A percentile compares a stretch with the other conserved stretches of the same genome.
These are phyloP conservation scores for Ditula angustiorana DNA, from an alignment of 2,888 invertebrate species.

Conservation along the genomic window DNA sequence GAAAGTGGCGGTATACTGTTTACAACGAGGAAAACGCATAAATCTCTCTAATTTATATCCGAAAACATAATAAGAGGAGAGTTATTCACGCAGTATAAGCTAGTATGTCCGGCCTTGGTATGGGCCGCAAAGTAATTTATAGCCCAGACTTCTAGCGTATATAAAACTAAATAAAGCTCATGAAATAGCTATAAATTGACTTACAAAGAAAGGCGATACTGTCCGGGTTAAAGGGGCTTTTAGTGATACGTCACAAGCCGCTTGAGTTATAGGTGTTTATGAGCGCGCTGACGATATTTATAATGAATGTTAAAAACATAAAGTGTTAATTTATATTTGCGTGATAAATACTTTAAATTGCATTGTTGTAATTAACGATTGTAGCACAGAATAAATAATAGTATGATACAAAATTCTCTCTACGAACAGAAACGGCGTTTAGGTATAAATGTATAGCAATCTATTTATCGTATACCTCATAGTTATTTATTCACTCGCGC, in stretches of 20 bases:
- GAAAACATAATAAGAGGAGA: constrained; percentile 82
- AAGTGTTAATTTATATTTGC: constrained; percentile 19
- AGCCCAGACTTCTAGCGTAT: constrained; percentile 71
- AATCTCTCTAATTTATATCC: constrained; percentile 83
- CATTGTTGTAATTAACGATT: background rate
- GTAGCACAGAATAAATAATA: too few relatives aligned
- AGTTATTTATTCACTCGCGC: too few relatives aligned
- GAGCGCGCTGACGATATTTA: constrained; percentile 31
- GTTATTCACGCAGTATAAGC: constrained; percentile 71
- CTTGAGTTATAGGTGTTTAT: constrained; percentile 35
- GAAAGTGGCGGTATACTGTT: constrained; percentile 61
- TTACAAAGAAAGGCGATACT: constrained; percentile 72
- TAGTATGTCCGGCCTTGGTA: constrained; percentile 62
- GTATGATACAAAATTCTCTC: too few relatives aligned
- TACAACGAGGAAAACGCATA: constrained; percentile 60
- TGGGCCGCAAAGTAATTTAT: constrained; percentile 70
- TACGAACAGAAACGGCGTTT: too few relatives aligned
- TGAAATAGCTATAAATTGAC: constrained; percentile 79
- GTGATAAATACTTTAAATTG: constrained; percentile 9
- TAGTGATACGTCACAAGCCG: constrained; percentile 34
- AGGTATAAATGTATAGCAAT: too few relatives aligned
- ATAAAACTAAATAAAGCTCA: constrained; percentile 84
- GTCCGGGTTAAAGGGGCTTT: constrained; percentile 38
- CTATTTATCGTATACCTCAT: too few relatives aligned
- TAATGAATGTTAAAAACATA: constrained; percentile 21